Base-by-base conservation (phyloP, 2,888 invertebrate genomes). In the Hesperia comma region DNA sequence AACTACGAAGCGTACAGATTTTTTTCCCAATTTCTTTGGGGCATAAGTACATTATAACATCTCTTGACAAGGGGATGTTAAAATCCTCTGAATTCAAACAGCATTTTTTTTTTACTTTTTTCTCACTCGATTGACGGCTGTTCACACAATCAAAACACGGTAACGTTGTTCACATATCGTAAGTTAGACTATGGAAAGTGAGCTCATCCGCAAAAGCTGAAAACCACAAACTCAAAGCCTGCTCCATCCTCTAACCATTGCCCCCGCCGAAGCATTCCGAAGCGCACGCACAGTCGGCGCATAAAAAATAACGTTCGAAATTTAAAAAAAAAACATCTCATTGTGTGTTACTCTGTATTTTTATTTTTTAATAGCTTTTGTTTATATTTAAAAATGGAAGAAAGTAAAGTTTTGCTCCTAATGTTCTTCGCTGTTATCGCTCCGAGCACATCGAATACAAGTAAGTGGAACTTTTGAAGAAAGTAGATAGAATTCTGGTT, bases 391-490 rank as follows among this genome's bases (percentile, higher is more conserved):
- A 85, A 77, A 73, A 92, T 92, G 91, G 82, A 85, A 72, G 77
- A 71, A 70, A 77, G 79, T 67, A 76, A 81, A 82, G 83, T 86
- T 83, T 75, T 86, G 70, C 88, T 70, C 73, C 87, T 63, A 71
- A 54, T 54, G 60, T 87, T 70, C 81, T 90, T 83, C 60, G 84
- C 84, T 51, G 79, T 83, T 68, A 72, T 86, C 68, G 81, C 86
- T 41, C 80, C 86, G 70, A 82, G 85, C 69, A 79, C 87, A 19
- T 85, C 90, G 26, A 83, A 87, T 70, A 81, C 89, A 83, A 87
- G 92, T 92, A 86, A 92, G 92, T 91, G 68, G 21, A 51, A 69
- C 71, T 75, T 76, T 76, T 72, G 77, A 88, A 84, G 87, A 88
- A 89, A 88, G 88, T 88, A 77, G 86, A 82, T 77, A 70, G 71